A percentile compares a stretch with the other conserved stretches of the same genome.
phyloP scores from a whole-genome alignment of 2,113 vertebrate genomes.

The Piaya cayana region DNA sequence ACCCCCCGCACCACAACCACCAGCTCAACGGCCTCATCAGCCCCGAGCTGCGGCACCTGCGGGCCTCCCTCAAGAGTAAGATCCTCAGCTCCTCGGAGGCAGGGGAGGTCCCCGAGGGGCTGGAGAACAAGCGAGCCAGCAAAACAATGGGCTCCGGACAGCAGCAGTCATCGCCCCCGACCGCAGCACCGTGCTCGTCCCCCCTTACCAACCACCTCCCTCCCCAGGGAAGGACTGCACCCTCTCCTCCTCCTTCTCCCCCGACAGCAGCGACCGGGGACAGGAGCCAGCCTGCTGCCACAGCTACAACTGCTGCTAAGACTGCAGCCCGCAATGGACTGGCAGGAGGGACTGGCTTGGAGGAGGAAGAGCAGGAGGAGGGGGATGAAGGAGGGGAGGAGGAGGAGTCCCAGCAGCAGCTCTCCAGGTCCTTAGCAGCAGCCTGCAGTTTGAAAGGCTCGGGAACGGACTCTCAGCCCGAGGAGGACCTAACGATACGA shows the following conservation, averaged over 20 bases:
- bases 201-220: slow-evolving; percentile 58
- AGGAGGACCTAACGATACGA: slow-evolving; percentile 85
- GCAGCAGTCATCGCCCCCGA: slow-evolving; percentile 51
- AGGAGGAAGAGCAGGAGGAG: slow-evolving; percentile 68
- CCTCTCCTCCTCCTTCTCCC: slow-evolving; percentile 60
- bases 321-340: slow-evolving; percentile 79
- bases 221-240: slow-evolving; percentile 78
- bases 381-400: slow-evolving; percentile 64
- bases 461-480: slow-evolving; percentile 76
- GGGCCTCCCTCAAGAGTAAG: slow-evolving; percentile 81
- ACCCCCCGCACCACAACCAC: slow-evolving; percentile 81
- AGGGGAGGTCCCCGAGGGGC: slow-evolving; percentile 55
- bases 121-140: slow-evolving; percentile 67
- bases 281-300: slow-evolving; percentile 52
- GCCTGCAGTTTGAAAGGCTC: slow-evolving; percentile 77
- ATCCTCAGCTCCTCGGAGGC: slow-evolving; percentile 69
- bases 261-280: slow-evolving; percentile 35
- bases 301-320: slow-evolving; percentile 60
- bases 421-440: slow-evolving; percentile 71
- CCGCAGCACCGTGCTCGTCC: slow-evolving; percentile 52
- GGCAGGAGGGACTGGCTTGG: slow-evolving; percentile 66
- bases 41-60: slow-evolving; percentile 82
- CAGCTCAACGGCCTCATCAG: slow-evolving; percentile 91
- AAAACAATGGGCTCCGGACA: slow-evolving; percentile 75
- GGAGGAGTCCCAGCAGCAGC: slow-evolving; percentile 72